These are phyloP conservation scores for Philotrypesis tridentata DNA, from an alignment of 1,140 invertebrate species.

Conservation along the genomic window DNA sequence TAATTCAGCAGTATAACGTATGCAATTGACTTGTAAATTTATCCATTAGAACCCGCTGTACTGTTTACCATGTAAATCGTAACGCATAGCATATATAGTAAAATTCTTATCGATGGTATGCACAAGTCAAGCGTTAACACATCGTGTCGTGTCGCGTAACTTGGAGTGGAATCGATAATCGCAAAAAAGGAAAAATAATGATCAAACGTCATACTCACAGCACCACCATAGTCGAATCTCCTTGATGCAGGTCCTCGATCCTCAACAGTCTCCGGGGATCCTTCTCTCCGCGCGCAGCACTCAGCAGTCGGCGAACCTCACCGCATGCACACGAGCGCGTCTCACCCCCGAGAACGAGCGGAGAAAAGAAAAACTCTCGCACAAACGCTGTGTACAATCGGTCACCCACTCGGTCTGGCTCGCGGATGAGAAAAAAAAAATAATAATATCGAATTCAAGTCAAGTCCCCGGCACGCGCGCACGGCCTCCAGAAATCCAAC, in stretches of 20 bases:
- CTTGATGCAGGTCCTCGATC: constrained; percentile 50
- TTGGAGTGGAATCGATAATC: too few relatives aligned
- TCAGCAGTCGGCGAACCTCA: not conserved
- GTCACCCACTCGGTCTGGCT: not conserved
- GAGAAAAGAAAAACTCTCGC: too few relatives aligned
- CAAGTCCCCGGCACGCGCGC: not conserved
- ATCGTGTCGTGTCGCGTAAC: too few relatives aligned
- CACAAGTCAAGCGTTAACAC: too few relatives aligned
- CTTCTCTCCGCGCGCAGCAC: not conserved
- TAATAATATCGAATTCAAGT: not conserved
- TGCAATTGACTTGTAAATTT: too few relatives aligned
- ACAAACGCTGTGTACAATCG: not conserved
- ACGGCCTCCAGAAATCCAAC: not conserved
- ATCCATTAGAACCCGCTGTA: too few relatives aligned
- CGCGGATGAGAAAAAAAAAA: not conserved
- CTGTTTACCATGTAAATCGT: too few relatives aligned
- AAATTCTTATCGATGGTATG: too few relatives aligned
- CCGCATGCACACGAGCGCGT: too few relatives aligned
- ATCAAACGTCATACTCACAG: constrained; percentile 71
- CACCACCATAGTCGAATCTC: constrained; percentile 70
- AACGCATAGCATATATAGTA: too few relatives aligned
- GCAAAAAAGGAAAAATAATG: not conserved
- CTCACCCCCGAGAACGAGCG: too few relatives aligned
- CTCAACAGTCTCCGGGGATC: not conserved
- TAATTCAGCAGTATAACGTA: too few relatives aligned